Conservation (phyloP, 2,797 vertebrate species). For the Alectoris magna region DNA sequence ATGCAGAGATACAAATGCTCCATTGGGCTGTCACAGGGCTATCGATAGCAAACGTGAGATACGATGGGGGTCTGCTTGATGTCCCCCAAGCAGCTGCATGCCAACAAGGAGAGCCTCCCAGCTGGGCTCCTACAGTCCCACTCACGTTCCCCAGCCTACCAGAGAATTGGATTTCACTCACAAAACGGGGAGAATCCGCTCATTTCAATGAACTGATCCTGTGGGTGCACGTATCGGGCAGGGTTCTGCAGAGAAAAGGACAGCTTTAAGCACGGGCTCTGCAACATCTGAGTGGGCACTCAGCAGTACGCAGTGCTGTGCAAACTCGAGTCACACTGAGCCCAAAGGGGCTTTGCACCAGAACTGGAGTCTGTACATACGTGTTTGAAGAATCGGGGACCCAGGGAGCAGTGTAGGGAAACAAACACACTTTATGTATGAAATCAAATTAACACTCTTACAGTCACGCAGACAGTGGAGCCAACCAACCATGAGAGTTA, state of each 20-base stretch:
- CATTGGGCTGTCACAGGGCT: neutral
- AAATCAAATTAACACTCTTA: conserved; percentile 45
- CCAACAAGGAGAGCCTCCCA: neutral
- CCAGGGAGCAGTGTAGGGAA: neutral
- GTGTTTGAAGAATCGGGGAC: neutral
- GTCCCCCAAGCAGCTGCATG: neutral
- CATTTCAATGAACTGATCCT: conserved; percentile 25
- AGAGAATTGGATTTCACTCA: conserved; percentile 10
- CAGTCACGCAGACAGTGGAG: neutral
- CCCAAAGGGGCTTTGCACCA: neutral
- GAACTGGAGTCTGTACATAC: neutral
- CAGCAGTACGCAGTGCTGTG: neutral
- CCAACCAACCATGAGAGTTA: conserved; percentile 36
- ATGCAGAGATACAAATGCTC: neutral
- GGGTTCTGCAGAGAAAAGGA: neutral
- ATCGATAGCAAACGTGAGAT: neutral
- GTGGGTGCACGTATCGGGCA: neutral
- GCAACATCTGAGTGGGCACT: neutral
- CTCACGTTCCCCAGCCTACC: neutral
- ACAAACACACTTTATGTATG: conserved; percentile 17
- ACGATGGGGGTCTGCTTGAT: neutral
- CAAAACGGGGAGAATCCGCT: neutral
- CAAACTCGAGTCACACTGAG: neutral
- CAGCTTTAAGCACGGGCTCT: neutral
- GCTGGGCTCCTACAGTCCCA: neutral